Evolutionary conservation across 2,888 invertebrate species (phyloP).

Genomic region (Drosophila koepferae): DNA sequence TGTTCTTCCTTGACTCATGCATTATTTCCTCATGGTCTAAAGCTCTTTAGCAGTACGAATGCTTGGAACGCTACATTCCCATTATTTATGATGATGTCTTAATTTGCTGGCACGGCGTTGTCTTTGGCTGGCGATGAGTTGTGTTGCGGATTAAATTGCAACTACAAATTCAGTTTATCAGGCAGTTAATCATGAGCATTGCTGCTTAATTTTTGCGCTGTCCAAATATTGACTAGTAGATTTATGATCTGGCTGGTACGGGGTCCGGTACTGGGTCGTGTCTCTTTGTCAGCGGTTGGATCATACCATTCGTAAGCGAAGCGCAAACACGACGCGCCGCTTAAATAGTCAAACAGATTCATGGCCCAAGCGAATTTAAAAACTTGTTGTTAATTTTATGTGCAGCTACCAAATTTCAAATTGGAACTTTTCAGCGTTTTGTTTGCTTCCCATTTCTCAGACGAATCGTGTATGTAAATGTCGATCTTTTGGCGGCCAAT

Average conservation of each 20-base stretch:
- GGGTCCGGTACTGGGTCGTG: neutral
- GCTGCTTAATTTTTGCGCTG: constrained; percentile 33
- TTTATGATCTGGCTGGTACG: constrained; percentile 17
- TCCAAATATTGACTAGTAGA: constrained; percentile 45
- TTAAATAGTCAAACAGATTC: constrained; percentile 49
- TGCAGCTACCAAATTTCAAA: constrained; percentile 33
- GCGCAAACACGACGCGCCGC: constrained; percentile 55
- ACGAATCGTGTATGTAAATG: constrained; percentile 62
- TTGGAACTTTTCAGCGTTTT: constrained; percentile 37
- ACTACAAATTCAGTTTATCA: constrained; percentile 57
- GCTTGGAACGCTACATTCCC: constrained; percentile 8
- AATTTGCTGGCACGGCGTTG: constrained; percentile 17
- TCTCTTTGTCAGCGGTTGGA: constrained; percentile 14
- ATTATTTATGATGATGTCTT: constrained; percentile 51
- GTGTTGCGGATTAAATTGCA: constrained; percentile 47
- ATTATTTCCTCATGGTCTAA: constrained; percentile 42
- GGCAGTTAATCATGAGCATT: constrained; percentile 40
- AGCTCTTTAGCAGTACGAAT: neutral
- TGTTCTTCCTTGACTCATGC: constrained; percentile 11
- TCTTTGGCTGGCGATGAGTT: constrained; percentile 7
- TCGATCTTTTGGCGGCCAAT: constrained; percentile 40
- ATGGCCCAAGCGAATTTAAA: constrained; percentile 66
- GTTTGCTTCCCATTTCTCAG: constrained; percentile 41
- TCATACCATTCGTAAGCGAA: constrained; percentile 28
- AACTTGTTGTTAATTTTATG: constrained; percentile 66